These are phyloP conservation scores for Clytia hemisphaerica DNA, from an alignment of 30 jellyfish, hydroid and myxozoan species.

Conservation along the genomic window DNA sequence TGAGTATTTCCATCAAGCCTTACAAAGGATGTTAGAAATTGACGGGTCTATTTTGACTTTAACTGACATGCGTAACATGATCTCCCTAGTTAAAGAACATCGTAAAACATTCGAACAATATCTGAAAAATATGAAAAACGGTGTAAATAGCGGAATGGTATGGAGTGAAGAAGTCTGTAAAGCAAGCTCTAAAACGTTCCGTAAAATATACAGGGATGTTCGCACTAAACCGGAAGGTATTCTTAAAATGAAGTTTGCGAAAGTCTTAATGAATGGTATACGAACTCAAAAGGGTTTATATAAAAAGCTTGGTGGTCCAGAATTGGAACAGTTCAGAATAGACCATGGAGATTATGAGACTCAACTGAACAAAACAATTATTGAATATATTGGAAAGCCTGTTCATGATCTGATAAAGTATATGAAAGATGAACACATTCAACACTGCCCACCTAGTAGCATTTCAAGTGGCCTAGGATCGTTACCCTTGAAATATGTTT, in stretches of 20 bases:
- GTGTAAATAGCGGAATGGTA: conserved; percentile 56
- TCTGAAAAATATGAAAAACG: conserved; percentile 31
- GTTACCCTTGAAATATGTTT: conserved; percentile 52
- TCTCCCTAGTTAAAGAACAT: conserved; percentile 46
- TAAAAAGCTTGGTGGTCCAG: neutral
- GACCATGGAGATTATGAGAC: conserved; percentile 2
- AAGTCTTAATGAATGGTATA: neutral
- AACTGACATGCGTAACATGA: conserved; percentile 34
- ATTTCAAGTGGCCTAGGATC: conserved; percentile 68
- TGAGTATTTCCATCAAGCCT: conserved; percentile 29
- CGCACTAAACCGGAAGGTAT: conserved; percentile 7
- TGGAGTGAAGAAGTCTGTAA: conserved; percentile 15
- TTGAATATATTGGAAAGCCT: conserved; percentile 66
- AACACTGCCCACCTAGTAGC: conserved; percentile 49
- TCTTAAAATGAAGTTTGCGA: conserved; percentile 3
- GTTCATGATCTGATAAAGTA: conserved; percentile 52
- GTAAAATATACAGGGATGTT: conserved; percentile 11
- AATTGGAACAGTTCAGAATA: neutral
- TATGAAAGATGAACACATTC: conserved; percentile 42
- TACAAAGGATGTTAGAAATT: conserved; percentile 42
- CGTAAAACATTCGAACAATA: conserved; percentile 50
- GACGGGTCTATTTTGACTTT: conserved; percentile 10
- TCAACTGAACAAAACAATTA: conserved; percentile 41
- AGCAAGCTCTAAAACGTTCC: conserved; percentile 18
- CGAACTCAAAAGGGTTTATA: neutral